Conservation (phyloP, 1,140 invertebrate genomes). For the Parapsyche elsis region DNA sequence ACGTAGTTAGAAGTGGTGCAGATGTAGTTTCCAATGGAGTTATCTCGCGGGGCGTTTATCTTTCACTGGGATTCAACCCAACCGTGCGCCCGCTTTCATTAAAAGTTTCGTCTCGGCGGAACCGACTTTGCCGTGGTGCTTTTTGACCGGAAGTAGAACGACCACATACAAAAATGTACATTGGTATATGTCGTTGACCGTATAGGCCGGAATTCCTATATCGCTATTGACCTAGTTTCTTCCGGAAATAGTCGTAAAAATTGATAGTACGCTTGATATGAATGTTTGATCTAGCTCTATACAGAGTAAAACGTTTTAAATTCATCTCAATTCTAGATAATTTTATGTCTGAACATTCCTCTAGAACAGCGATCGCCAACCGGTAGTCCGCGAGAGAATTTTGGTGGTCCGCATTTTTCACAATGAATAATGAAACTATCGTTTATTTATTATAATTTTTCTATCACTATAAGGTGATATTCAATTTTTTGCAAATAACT, state of each 20-base stretch:
- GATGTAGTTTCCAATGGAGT: slow-evolving; percentile 31
- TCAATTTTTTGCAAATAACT: no score
- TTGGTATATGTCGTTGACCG: neutral
- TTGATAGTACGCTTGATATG: neutral
- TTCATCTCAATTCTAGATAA: no score
- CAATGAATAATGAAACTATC: no score
- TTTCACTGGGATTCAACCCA: neutral
- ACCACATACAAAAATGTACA: neutral
- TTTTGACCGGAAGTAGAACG: neutral
- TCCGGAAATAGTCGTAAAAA: neutral
- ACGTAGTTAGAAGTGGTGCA: neutral
- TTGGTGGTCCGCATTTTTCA: no score
- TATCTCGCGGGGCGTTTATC: slow-evolving; percentile 33
- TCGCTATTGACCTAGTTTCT: neutral
- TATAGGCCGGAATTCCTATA: no score
- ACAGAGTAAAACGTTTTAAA: no score
- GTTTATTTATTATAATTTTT: no score
- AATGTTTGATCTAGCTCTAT: neutral
- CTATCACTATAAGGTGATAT: no score
- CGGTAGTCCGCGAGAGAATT: no score
- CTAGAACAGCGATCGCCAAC: no score
- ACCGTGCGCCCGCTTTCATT: slow-evolving; percentile 41
- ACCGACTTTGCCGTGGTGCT: neutral
- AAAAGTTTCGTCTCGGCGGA: slow-evolving; percentile 40
- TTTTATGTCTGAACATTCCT: no score